Conservation (phyloP, 2,797 vertebrate genomes). For the Falco peregrinus region DNA sequence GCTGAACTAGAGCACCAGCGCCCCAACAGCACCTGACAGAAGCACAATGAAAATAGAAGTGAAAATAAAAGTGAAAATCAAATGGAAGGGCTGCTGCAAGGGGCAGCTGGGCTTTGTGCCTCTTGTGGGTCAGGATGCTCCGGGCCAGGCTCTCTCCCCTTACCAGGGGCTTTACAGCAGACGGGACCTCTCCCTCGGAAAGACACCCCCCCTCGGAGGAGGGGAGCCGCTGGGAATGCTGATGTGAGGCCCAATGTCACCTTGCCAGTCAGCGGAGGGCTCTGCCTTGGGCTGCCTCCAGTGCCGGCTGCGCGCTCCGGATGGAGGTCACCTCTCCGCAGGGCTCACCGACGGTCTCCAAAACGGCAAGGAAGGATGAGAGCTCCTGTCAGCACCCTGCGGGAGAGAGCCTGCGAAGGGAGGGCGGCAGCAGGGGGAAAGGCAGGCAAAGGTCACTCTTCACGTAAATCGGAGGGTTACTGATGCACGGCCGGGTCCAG, state of each 20-base stretch:
- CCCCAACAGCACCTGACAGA: background rate
- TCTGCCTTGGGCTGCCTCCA: slow-evolving; percentile 68
- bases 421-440: slow-evolving; percentile 14
- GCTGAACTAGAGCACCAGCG: accelerated
- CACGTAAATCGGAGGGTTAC: background rate
- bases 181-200: slow-evolving; percentile 90
- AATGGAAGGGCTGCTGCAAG: background rate
- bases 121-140: slow-evolving; percentile 25
- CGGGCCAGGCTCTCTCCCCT: slow-evolving; percentile 14
- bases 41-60: background rate
- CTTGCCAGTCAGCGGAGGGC: slow-evolving; percentile 85
- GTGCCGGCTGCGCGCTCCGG: slow-evolving; percentile 48
- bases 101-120: background rate
- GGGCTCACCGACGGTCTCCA: slow-evolving; percentile 70
- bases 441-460: background rate
- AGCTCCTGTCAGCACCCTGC: slow-evolving; percentile 67
- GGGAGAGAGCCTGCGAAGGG: slow-evolving; percentile 37
- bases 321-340: slow-evolving; percentile 77
- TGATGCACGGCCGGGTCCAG: background rate
- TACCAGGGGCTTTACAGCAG: slow-evolving; percentile 89
- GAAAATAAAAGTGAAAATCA: background rate
- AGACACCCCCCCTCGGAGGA: slow-evolving; percentile 91
- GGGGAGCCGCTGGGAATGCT: slow-evolving; percentile 84
- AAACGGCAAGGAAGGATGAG: slow-evolving; percentile 61
- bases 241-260: slow-evolving; percentile 93